A percentile compares a stretch with the other conserved stretches of the same genome.
Conservation (phyloP, 37 sponge, comb jelly and placozoan genomes). For the Diacarnus erythraeanus region DNA sequence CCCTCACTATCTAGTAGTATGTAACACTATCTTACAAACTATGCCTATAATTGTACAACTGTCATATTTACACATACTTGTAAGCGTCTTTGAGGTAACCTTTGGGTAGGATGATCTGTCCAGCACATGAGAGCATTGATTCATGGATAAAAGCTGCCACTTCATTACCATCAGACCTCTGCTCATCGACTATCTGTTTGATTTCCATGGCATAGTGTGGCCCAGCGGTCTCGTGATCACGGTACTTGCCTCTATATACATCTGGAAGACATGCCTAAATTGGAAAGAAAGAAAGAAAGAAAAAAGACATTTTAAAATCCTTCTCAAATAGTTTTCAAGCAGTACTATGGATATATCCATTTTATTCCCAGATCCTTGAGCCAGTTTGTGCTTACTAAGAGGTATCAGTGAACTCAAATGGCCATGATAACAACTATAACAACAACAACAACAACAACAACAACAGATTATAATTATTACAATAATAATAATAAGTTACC, state of each 20-base stretch:
- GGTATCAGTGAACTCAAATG: slow-evolving; percentile 57
- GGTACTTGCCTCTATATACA: slow-evolving; percentile 53
- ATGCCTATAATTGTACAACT: background rate
- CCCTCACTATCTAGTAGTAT: background rate
- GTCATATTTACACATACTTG: slow-evolving; percentile 27
- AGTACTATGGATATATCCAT: background rate
- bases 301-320: background rate
- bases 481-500: slow-evolving; percentile 36
- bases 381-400: slow-evolving; percentile 47
- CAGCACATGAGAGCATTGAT: slow-evolving; percentile 68
- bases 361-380: background rate
- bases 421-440: slow-evolving; percentile 86
- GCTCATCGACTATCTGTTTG: background rate
- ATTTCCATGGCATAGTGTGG: slow-evolving; percentile 53
- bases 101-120: slow-evolving; percentile 56
- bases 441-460: no score
- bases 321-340: background rate
- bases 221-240: slow-evolving; percentile 67
- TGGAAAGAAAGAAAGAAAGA: no score
- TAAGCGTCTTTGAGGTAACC: slow-evolving; percentile 66
- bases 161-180: background rate
- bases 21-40: background rate
- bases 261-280: slow-evolving; percentile 62
- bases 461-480: background rate
- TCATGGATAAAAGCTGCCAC: slow-evolving; percentile 77